Conservation (phyloP, 2,113 vertebrate species). For the Tretioscincus oriximinensis region DNA sequence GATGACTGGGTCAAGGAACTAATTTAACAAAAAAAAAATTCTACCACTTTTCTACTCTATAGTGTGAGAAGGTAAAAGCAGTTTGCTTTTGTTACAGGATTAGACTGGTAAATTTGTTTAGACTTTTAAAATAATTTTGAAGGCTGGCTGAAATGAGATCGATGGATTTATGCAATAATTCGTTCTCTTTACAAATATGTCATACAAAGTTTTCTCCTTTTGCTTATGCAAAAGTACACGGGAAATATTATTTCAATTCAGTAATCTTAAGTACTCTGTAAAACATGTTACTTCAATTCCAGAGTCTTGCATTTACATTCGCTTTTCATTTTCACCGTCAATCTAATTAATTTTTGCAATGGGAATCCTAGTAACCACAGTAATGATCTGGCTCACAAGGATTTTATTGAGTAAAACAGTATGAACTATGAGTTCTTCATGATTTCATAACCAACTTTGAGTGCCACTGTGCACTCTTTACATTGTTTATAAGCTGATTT, state of each 20-base stretch:
- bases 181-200: background rate
- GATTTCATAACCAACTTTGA: background rate
- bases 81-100: background rate
- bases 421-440: background rate
- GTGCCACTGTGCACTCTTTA: background rate
- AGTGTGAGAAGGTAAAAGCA: background rate
- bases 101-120: background rate
- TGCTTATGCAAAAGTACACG: background rate
- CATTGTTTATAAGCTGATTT: too few species aligned
- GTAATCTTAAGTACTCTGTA: conserved; percentile 9
- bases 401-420: conserved; percentile 32
- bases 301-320: background rate
- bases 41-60: background rate
- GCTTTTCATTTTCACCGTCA: conserved; percentile 1
- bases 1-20: too few species aligned
- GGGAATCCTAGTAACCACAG: conserved; percentile 6
- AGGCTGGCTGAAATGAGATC: background rate
- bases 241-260: conserved; percentile 16
- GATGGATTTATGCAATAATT: background rate
- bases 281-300: conserved; percentile 9
- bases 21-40: too few species aligned
- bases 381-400: conserved; percentile 19
- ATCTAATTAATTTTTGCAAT: conserved; percentile 29
- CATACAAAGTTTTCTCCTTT: background rate
- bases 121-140: background rate